Conservation (phyloP, 2,888 invertebrate species). For the Melipona bicolor region DNA sequence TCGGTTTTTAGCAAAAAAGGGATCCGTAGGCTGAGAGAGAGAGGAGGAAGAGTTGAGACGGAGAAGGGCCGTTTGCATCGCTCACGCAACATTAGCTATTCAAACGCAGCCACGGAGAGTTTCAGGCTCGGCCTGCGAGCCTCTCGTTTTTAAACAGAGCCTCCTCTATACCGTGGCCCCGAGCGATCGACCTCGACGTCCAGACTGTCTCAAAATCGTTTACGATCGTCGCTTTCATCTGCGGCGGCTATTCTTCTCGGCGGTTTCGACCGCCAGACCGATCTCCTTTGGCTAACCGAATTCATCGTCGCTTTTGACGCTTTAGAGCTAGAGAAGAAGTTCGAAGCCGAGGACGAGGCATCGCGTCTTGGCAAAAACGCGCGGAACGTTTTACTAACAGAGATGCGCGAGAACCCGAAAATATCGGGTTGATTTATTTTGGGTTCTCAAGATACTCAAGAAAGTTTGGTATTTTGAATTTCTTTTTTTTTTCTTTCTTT, state of each 20-base stretch:
- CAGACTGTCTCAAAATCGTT: constrained; percentile 59
- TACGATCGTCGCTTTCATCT: constrained; percentile 44
- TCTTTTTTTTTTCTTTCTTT: no score
- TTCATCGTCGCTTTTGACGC: not conserved
- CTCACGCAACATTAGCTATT: constrained; percentile 75
- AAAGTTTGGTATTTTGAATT: no score
- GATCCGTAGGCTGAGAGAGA: constrained; percentile 2
- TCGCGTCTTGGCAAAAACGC: not conserved
- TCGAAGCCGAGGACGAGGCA: not conserved
- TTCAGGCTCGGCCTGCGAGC: constrained; percentile 32
- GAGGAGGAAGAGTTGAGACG: constrained; percentile 7
- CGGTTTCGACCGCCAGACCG: not conserved
- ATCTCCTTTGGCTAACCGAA: not conserved
- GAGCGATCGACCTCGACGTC: constrained; percentile 45
- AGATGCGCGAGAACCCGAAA: no score
- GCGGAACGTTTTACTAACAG: not conserved
- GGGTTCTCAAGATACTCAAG: no score
- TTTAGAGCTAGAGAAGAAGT: not conserved
- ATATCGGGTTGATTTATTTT: no score
- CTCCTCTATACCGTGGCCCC: constrained; percentile 21
- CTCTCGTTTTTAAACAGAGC: constrained; percentile 53
- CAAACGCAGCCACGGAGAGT: constrained; percentile 62
- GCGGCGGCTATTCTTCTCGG: constrained; percentile 14
- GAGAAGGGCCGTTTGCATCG: constrained; percentile 46
- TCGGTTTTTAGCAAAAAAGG: constrained; percentile 45